phyloP scores from a whole-genome alignment of 2,113 vertebrate genomes.

The Dolichotis patagonum region DNA sequence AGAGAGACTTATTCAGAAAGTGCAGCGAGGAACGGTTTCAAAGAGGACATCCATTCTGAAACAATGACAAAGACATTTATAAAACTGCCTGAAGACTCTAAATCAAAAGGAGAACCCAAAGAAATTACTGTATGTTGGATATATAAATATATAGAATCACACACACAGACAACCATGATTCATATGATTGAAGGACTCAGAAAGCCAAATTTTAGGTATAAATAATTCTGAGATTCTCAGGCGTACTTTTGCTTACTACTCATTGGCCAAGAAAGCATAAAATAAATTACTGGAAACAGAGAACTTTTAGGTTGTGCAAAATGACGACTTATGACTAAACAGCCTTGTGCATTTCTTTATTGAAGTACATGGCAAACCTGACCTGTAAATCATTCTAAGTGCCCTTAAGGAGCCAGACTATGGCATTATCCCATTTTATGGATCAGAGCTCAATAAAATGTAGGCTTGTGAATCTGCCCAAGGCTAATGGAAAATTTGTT shows the following conservation, averaged over 20 bases:
- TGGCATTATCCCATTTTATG: slow-evolving; percentile 69
- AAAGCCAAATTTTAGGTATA: slow-evolving; percentile 15
- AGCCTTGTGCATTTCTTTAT: not conserved
- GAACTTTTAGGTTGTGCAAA: not conserved
- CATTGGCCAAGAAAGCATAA: slow-evolving; percentile 3
- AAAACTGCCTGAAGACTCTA: slow-evolving; percentile 66
- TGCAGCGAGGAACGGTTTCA: slow-evolving; percentile 29
- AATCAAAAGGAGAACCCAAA: slow-evolving; percentile 66
- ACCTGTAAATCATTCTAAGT: slow-evolving; percentile 55
- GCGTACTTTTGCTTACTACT: not conserved
- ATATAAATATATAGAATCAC: slow-evolving; percentile 63
- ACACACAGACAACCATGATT: not conserved
- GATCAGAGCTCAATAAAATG: slow-evolving; percentile 55
- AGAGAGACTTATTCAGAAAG: slow-evolving; percentile 56
- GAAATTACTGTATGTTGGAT: slow-evolving; percentile 51
- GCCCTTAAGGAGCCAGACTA: slow-evolving; percentile 41
- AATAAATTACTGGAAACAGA: not conserved
- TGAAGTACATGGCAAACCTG: not conserved
- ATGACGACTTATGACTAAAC: not conserved
- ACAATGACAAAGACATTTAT: slow-evolving; percentile 68
- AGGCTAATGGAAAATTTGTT: not conserved
- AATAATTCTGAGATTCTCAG: slow-evolving; percentile 57
- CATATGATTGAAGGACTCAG: not conserved
- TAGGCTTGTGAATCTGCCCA: slow-evolving; percentile 38
- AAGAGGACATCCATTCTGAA: slow-evolving; percentile 37